These are phyloP conservation scores for Antrozous pallidus DNA, from an alignment of 2,797 vertebrate genomes.

Conservation along the genomic window DNA sequence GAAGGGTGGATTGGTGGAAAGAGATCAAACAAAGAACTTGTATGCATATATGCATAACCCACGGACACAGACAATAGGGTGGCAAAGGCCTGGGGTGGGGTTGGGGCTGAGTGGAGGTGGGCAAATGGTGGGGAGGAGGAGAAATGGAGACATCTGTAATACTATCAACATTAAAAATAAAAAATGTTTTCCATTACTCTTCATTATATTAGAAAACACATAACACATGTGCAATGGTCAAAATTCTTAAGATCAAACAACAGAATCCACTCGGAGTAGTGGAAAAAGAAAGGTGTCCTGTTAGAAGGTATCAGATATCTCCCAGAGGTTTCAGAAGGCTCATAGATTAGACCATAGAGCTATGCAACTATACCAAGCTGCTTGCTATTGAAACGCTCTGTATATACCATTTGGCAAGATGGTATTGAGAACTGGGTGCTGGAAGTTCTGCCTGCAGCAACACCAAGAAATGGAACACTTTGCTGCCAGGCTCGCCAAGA, in stretches of 20 bases:
- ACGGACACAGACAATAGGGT: background rate
- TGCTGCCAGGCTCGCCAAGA: background rate
- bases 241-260: background rate
- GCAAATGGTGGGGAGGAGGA: background rate
- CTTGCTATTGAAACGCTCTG: background rate
- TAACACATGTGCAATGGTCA: background rate
- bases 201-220: background rate
- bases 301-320: background rate
- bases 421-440: background rate
- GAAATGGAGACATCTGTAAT: background rate
- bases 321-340: background rate
- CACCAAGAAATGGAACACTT: background rate
- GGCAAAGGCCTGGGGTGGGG: background rate
- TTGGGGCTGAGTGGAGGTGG: background rate
- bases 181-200: background rate
- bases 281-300: background rate
- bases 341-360: background rate
- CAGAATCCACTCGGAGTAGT: background rate
- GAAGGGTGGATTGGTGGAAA: background rate
- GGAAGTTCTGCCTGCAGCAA: background rate
- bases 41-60: background rate
- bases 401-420: background rate
- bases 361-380: background rate
- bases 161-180: background rate
- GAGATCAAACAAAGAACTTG: background rate